Evolutionary conservation across 2,888 invertebrate species (phyloP).

Genomic region (Parnassius mnemosyne): DNA sequence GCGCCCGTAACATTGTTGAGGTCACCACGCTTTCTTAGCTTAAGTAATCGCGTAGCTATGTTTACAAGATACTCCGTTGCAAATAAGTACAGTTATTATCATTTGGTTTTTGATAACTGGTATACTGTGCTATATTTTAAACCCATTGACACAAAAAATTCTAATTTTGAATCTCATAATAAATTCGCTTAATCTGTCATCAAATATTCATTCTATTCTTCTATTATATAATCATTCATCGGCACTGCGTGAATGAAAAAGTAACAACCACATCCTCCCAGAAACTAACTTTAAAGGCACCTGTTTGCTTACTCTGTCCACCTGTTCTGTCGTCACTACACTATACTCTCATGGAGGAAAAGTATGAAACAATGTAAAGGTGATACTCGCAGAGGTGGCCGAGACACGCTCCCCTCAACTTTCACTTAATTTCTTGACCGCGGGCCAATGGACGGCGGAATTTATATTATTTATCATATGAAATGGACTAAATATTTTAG

Average conservation of each 20-base stretch:
- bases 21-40: constrained; percentile 58
- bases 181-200: too few species aligned
- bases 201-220: too few species aligned
- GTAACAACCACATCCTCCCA: too few species aligned
- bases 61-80: constrained; percentile 32
- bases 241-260: too few species aligned
- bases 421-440: constrained; percentile 35
- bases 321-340: not conserved
- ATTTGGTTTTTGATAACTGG: not conserved
- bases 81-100: constrained; percentile 6
- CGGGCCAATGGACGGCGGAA: constrained; percentile 26
- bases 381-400: constrained; percentile 21
- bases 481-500: too few species aligned
- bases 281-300: too few species aligned
- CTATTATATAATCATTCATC: too few species aligned
- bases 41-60: constrained; percentile 40
- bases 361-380: constrained; percentile 22
- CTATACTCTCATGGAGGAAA: constrained; percentile 15
- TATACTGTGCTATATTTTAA: not conserved
- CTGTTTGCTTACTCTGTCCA: not conserved
- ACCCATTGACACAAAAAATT: not conserved
- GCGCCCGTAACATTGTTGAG: constrained; percentile 32
- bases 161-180: not conserved
- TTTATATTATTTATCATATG: constrained; percentile 6
- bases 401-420: constrained; percentile 32